These are phyloP conservation scores for Oreochromis tanganicae DNA, from an alignment of 2,113 vertebrate genomes.

Conservation along the genomic window DNA sequence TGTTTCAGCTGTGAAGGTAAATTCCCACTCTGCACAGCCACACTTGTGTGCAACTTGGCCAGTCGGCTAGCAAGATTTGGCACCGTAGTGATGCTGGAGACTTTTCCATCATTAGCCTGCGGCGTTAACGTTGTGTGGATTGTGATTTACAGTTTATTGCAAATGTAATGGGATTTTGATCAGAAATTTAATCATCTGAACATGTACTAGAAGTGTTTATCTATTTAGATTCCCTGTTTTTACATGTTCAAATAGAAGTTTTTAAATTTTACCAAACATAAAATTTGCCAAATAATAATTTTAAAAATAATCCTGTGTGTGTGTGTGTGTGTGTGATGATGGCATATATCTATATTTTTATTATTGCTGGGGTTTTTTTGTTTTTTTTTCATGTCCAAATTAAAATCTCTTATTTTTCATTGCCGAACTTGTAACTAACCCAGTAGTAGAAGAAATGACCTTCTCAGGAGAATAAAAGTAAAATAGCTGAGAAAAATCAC, in stretches of 20 bases:
- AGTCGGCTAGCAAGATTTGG: neutral
- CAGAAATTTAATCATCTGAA: neutral
- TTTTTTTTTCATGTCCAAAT: fast-evolving
- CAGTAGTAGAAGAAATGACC: neutral
- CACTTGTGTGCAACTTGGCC: neutral
- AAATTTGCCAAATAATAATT: neutral
- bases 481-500: neutral
- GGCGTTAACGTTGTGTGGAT: fast-evolving
- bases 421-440: neutral
- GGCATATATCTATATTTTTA: neutral
- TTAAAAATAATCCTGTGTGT: fast-evolving
- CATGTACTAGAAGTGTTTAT: neutral
- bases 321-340: neutral
- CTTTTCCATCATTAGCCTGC: neutral
- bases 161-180: neutral
- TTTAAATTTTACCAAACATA: neutral
- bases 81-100: neutral
- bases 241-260: fast-evolving
- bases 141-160: neutral
- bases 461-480: neutral
- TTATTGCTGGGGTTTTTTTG: neutral
- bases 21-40: neutral
- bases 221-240: neutral
- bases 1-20: neutral
- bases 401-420: too few species aligned